phyloP scores from a whole-genome alignment of 2,888 invertebrate species.

The Theretra japonica region DNA sequence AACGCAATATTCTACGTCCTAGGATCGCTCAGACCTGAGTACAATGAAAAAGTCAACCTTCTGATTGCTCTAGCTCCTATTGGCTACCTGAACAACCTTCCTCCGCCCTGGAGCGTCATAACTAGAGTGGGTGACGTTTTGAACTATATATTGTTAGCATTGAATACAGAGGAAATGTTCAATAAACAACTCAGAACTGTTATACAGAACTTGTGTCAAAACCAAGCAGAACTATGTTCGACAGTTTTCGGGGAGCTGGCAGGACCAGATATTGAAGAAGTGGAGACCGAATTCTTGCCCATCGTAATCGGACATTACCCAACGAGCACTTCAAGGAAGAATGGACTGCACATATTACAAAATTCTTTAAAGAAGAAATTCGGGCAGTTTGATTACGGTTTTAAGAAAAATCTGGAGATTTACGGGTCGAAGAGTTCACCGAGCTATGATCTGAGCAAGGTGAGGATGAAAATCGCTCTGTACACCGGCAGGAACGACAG shows the following conservation, averaged over 20 bases:
- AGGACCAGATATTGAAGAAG: constrained; percentile 15
- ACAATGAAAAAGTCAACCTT: constrained; percentile 78
- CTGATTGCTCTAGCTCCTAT: constrained; percentile 56
- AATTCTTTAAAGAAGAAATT: constrained; percentile 6
- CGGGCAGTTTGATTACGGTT: constrained; percentile 14
- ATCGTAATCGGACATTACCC: constrained; percentile 21
- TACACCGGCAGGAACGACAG: constrained; percentile 22
- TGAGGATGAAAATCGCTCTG: constrained; percentile 28
- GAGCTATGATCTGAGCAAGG: constrained; percentile 27
- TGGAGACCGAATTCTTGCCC: constrained; percentile 19
- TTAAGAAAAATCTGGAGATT: background rate
- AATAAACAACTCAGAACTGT: constrained; percentile 3
- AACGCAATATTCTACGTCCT: constrained; percentile 80
- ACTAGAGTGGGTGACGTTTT: background rate
- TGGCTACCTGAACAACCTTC: constrained; percentile 18
- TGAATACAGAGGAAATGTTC: constrained; percentile 27
- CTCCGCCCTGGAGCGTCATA: background rate
- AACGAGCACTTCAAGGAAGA: constrained; percentile 20
- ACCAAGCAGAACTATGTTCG: background rate
- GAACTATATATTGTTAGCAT: constrained; percentile 14
- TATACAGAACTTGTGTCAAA: constrained; percentile 8
- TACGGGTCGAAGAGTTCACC: constrained; percentile 24
- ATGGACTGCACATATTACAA: background rate
- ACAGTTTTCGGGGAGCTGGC: constrained; percentile 1
- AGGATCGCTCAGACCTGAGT: constrained; percentile 73